A percentile compares a stretch with the other conserved stretches of the same genome.
These are phyloP conservation scores for Burhinus bistriatus DNA, from an alignment of 2,113 vertebrate genomes.

Conservation along the genomic window DNA sequence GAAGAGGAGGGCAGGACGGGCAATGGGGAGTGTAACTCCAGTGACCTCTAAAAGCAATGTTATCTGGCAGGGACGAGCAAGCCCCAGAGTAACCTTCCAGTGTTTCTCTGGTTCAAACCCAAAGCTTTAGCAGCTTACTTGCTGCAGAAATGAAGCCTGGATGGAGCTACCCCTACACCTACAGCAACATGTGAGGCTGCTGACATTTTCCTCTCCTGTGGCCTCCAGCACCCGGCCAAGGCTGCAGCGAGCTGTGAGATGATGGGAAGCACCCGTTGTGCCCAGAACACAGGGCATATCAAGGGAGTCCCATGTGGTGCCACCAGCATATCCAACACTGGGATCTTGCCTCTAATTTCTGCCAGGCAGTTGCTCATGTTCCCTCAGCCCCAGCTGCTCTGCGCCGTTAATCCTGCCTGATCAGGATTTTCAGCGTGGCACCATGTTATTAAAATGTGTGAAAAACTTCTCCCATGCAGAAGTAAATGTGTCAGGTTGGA, in stretches of 20 bases:
- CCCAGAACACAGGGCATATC: not conserved
- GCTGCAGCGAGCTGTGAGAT: not conserved
- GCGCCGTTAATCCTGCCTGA: not conserved
- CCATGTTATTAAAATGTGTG: constrained; percentile 44
- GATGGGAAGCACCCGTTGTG: not conserved
- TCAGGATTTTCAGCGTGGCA: constrained; percentile 21
- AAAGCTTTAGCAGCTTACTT: not conserved
- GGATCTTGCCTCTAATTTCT: not conserved
- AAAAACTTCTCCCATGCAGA: constrained; percentile 34
- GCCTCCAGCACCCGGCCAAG: not conserved
- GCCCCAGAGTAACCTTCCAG: not conserved
- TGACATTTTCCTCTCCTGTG: not conserved
- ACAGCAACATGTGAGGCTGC: not conserved
- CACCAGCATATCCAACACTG: rapidly evolving
- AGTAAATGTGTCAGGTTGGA: constrained; percentile 37
- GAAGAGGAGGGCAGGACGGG: not conserved
- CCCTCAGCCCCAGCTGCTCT: not conserved
- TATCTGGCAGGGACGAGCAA: not conserved
- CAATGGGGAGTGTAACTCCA: not conserved
- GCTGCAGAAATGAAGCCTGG: not conserved
- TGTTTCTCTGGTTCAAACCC: not conserved
- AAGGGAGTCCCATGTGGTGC: not conserved
- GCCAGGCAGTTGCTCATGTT: rapidly evolving
- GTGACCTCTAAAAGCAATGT: not conserved
- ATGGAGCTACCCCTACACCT: not conserved